phyloP scores from a whole-genome alignment of 2,888 invertebrate genomes.

The Ormyrus pomaceus region DNA sequence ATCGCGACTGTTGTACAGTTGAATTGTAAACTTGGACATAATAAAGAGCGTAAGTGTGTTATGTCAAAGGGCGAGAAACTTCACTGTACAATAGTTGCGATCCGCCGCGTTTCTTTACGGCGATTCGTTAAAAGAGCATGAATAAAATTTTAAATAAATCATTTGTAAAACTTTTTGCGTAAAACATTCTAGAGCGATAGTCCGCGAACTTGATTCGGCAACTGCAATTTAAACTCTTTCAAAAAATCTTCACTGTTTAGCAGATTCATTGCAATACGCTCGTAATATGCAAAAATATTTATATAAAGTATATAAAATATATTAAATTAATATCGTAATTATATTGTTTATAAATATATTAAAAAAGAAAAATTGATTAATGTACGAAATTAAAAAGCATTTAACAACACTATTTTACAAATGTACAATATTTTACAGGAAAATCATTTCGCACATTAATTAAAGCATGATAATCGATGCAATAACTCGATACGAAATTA shows the following conservation, averaged over 20 bases:
- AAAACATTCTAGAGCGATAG: too few relatives aligned
- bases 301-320: constrained; percentile 23
- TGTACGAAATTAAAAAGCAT: constrained; percentile 22
- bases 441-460: constrained; percentile 16
- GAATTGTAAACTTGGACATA: too few relatives aligned
- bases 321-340: constrained; percentile 31
- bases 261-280: constrained; percentile 1
- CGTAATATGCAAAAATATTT: background rate
- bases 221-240: background rate
- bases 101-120: too few relatives aligned
- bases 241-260: background rate
- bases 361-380: constrained; percentile 29
- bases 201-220: too few relatives aligned
- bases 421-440: constrained; percentile 48
- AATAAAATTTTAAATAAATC: too few relatives aligned
- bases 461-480: constrained; percentile 9
- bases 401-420: constrained; percentile 45
- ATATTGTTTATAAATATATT: constrained; percentile 2
- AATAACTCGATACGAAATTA: constrained; percentile 27
- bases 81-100: too few relatives aligned
- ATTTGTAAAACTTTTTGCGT: too few relatives aligned
- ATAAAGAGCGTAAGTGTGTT: too few relatives aligned
- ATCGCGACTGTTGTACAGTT: too few relatives aligned
- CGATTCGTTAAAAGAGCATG: too few relatives aligned
- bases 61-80: too few relatives aligned